Percentiles rank a stretch among this genome's conserved stretches.
Conservation (phyloP, 2,888 invertebrate species). For the Drosophila dives region DNA sequence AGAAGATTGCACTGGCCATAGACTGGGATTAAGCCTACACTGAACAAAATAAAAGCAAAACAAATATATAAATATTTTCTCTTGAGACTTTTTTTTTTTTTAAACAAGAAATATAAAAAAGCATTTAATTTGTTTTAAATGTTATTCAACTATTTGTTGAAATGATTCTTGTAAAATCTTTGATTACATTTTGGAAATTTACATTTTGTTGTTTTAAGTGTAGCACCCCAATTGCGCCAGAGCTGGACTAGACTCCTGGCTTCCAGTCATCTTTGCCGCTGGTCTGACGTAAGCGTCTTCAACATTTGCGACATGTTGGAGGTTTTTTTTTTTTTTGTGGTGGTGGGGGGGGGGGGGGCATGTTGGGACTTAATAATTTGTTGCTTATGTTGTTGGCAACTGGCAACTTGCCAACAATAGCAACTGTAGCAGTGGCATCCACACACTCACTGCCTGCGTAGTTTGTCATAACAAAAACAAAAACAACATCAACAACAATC, state of each 20-base stretch:
- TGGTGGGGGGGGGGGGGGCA: slow-evolving; percentile 1
- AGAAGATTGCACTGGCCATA: not conserved
- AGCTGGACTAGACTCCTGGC: slow-evolving; percentile 34
- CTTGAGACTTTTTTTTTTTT: not conserved
- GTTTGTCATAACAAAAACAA: slow-evolving; percentile 50
- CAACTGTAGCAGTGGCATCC: slow-evolving; percentile 25
- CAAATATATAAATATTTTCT: too few relatives aligned
- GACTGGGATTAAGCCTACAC: not conserved
- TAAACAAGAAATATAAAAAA: not conserved
- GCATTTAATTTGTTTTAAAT: not conserved
- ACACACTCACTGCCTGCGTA: slow-evolving; percentile 35
- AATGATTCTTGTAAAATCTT: not conserved
- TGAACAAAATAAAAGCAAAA: not conserved
- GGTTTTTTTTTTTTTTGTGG: too few relatives aligned
- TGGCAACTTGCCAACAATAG: slow-evolving; percentile 63
- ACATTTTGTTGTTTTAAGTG: not conserved
- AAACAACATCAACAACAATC: slow-evolving; percentile 6
- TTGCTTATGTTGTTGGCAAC: slow-evolving; percentile 21
- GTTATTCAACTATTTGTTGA: not conserved
- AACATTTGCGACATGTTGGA: slow-evolving; percentile 23
- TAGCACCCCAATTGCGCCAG: not conserved
- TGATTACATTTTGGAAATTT: not conserved
- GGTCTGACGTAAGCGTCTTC: slow-evolving; percentile 66
- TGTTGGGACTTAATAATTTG: not conserved
- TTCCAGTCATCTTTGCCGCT: slow-evolving; percentile 8